Evolutionary conservation across 2,888 invertebrate species (phyloP).

Genomic region (Uropetala carovei): DNA sequence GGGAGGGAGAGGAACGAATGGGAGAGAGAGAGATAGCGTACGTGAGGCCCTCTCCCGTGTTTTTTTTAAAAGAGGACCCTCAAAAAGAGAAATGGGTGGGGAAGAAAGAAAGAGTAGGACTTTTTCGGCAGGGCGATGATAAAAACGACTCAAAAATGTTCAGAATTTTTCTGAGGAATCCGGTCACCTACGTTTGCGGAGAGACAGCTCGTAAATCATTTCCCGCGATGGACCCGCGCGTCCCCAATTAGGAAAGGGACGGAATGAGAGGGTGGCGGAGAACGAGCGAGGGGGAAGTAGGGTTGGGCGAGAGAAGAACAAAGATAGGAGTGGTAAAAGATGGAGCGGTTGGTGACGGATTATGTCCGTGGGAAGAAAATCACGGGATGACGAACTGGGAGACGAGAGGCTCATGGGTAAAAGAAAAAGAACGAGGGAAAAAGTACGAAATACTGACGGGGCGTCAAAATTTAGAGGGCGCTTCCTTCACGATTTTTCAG

Average conservation of each 20-base stretch:
- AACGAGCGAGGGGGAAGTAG: not conserved
- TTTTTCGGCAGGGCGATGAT: constrained; percentile 25
- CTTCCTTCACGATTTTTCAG: too few species aligned
- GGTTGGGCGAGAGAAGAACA: constrained; percentile 65
- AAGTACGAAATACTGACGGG: not conserved
- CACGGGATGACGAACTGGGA: not conserved
- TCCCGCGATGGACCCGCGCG: constrained; percentile 14
- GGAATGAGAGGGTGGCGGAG: not conserved
- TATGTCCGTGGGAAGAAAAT: constrained; percentile 73
- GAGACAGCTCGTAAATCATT: constrained; percentile 55
- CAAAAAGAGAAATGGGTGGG: constrained; percentile 56
- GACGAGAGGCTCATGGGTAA: too few species aligned
- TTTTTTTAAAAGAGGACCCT: constrained; percentile 18
- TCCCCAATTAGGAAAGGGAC: not conserved
- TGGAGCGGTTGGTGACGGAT: constrained; percentile 67
- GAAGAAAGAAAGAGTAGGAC: not conserved
- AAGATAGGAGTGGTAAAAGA: constrained; percentile 69
- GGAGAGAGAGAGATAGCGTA: too few species aligned
- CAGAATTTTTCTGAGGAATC: constrained; percentile 51
- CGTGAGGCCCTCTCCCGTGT: too few species aligned
- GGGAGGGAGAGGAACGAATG: constrained; percentile 64
- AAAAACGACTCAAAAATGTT: constrained; percentile 56
- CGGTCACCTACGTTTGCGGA: constrained; percentile 31
- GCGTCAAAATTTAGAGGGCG: too few species aligned
- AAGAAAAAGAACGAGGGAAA: not conserved